Percentiles rank a stretch among this genome's conserved stretches.
These are phyloP conservation scores for Blastobasis lacticolella DNA, from an alignment of 2,888 invertebrate genomes.

Conservation along the genomic window DNA sequence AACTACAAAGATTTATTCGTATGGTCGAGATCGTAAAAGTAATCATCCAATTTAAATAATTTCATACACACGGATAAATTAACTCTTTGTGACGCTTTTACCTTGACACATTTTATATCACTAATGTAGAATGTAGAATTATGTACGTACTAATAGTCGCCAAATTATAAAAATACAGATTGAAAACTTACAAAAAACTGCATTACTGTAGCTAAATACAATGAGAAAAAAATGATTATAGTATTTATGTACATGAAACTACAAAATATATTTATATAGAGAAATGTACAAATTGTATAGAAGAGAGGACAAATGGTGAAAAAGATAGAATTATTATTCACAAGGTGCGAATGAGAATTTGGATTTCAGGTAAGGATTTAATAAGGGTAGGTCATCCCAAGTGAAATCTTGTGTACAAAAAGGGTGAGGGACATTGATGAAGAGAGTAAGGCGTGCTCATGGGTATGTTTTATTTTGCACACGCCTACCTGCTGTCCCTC, in stretches of 20 bases:
- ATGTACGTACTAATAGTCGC: no score
- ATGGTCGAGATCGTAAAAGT: no score
- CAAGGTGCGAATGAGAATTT: constrained; percentile 64
- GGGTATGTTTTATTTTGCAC: constrained; percentile 49
- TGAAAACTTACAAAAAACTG: no score
- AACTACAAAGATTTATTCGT: no score
- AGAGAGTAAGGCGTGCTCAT: constrained; percentile 58
- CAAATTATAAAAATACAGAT: no score
- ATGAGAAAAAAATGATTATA: background rate
- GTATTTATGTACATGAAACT: constrained; percentile 14
- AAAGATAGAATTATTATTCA: constrained; percentile 66
- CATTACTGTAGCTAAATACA: background rate
- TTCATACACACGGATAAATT: no score
- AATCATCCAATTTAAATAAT: no score
- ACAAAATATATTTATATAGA: constrained; percentile 9
- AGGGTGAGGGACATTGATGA: constrained; percentile 52
- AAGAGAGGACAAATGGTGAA: constrained; percentile 43
- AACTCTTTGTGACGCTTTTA: no score
- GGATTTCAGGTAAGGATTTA: constrained; percentile 32
- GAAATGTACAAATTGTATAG: constrained; percentile 25
- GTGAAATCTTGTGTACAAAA: constrained; percentile 44
- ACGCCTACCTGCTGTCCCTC: constrained; percentile 96
- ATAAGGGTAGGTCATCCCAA: constrained; percentile 42
- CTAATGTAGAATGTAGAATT: no score
- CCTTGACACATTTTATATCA: no score